These are phyloP conservation scores for Ahaetulla prasina DNA, from an alignment of 2,113 vertebrate genomes.

Conservation along the genomic window DNA sequence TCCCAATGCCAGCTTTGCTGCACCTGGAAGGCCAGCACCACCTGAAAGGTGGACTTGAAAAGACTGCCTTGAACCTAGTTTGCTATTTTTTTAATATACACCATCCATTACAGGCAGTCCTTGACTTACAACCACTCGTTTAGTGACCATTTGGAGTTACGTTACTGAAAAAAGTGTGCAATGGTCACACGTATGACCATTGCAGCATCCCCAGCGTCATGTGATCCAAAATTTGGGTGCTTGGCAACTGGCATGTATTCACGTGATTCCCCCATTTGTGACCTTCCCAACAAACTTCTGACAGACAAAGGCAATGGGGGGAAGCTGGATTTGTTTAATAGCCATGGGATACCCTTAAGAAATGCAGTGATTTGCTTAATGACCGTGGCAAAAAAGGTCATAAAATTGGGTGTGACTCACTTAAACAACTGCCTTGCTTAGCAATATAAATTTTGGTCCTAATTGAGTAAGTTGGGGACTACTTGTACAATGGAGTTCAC, in stretches of 20 bases:
- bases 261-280: neutral
- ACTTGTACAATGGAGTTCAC: neutral
- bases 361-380: neutral
- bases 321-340: too few species aligned
- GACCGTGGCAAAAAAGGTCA: fast-evolving
- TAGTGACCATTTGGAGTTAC: neutral
- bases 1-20: too few species aligned
- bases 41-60: neutral
- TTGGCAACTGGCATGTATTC: neutral
- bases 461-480: neutral
- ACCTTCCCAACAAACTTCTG: neutral
- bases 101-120: neutral
- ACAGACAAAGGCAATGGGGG: neutral
- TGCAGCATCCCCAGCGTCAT: neutral
- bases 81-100: neutral
- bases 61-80: neutral
- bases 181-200: too few species aligned
- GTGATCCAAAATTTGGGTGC: neutral
- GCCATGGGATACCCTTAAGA: too few species aligned
- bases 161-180: neutral
- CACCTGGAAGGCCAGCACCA: neutral
- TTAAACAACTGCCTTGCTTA: neutral
- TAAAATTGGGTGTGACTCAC: neutral
- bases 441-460: neutral
- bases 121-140: neutral